These are phyloP conservation scores for Gracilinanus agilis DNA, from an alignment of 2,113 vertebrate genomes.

Conservation along the genomic window DNA sequence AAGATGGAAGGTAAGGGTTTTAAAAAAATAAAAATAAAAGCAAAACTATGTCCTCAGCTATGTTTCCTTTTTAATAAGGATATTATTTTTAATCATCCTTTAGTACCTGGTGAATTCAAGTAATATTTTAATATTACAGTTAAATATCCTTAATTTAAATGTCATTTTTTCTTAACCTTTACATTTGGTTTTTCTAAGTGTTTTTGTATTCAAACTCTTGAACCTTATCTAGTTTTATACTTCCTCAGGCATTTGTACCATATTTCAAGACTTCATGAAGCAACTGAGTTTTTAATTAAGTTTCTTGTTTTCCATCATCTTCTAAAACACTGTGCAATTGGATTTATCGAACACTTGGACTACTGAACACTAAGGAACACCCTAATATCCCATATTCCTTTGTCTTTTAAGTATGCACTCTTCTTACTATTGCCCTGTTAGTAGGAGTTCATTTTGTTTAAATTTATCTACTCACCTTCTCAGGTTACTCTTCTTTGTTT, in stretches of 20 bases:
- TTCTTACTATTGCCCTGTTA: constrained; percentile 39
- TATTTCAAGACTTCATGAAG: constrained; percentile 15
- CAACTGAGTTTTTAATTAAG: constrained; percentile 16
- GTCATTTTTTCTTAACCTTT: constrained; percentile 39
- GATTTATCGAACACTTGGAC: not conserved
- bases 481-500: constrained; percentile 71
- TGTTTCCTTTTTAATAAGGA: constrained; percentile 30
- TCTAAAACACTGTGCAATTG: not conserved
- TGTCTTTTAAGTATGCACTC: constrained; percentile 5
- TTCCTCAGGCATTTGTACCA: constrained; percentile 22
- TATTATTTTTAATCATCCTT: constrained; percentile 44
- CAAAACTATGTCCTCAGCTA: not conserved
- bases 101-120: constrained; percentile 46
- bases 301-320: constrained; percentile 24
- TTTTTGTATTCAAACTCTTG: constrained; percentile 21
- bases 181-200: constrained; percentile 28
- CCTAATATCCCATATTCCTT: not conserved
- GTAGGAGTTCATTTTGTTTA: constrained; percentile 61
- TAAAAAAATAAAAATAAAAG: too few species aligned
- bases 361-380: not conserved
- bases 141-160: constrained; percentile 49
- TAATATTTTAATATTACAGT: constrained; percentile 37
- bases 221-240: constrained; percentile 18
- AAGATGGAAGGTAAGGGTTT: too few species aligned
- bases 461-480: constrained; percentile 72